phyloP scores from a whole-genome alignment of 2,888 invertebrate species.

The Dynastes grantii region DNA sequence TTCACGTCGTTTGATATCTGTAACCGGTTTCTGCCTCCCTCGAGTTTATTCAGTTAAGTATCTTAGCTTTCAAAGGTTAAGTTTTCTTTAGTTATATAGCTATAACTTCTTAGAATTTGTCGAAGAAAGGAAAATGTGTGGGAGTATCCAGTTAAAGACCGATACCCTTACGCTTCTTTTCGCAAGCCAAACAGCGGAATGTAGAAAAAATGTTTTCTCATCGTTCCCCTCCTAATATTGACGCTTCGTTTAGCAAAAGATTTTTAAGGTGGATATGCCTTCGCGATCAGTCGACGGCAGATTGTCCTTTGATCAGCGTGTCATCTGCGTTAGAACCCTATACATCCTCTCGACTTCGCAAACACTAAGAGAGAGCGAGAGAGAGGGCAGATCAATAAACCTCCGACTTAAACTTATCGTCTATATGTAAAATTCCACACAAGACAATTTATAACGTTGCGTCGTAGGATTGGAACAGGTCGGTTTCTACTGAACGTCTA shows the following conservation, averaged over 20 bases:
- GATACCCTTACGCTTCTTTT: too few species aligned
- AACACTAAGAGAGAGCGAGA: constrained; percentile 5
- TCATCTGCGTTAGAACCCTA: constrained; percentile 9
- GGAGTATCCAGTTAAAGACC: too few species aligned
- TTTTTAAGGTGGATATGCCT: constrained; percentile 32
- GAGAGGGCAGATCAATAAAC: constrained; percentile 34
- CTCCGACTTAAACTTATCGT: constrained; percentile 35
- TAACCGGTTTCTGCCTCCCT: too few species aligned
- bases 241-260: constrained; percentile 15
- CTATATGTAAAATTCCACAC: constrained; percentile 44
- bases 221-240: background rate
- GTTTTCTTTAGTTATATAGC: too few species aligned
- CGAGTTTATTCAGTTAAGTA: too few species aligned
- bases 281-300: constrained; percentile 30
- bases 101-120: too few species aligned
- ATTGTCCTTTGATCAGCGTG: constrained; percentile 43
- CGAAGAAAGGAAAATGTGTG: too few species aligned
- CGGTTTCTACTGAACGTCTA: constrained; percentile 20
- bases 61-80: too few species aligned
- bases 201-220: background rate
- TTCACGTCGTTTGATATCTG: too few species aligned
- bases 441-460: constrained; percentile 42
- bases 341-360: constrained; percentile 8
- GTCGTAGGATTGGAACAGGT: constrained; percentile 7
- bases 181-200: too few species aligned